These are phyloP conservation scores for Eumeta japonica DNA, from an alignment of 1,140 invertebrate species.

Conservation along the genomic window DNA sequence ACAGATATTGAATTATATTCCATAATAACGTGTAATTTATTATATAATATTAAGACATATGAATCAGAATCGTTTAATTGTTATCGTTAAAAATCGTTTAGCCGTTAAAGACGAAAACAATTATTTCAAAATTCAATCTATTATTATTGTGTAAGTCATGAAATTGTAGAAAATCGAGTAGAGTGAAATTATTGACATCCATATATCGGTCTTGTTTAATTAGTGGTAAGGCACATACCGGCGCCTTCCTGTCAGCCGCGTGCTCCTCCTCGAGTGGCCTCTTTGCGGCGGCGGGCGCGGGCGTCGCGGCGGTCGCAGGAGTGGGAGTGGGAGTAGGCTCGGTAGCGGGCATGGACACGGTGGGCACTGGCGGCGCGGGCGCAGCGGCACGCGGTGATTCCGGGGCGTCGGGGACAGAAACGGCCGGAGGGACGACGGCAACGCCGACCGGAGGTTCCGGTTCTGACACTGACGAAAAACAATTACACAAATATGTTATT, in stretches of 20 bases:
- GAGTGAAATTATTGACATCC: neutral
- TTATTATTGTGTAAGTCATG: neutral
- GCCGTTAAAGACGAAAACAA: too few species aligned
- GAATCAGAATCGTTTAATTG: too few species aligned
- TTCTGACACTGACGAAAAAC: constrained; percentile 27
- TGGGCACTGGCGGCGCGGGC: constrained; percentile 60
- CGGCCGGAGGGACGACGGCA: constrained; percentile 3
- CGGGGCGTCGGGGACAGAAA: constrained; percentile 28
- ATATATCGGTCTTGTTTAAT: neutral
- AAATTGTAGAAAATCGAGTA: neutral
- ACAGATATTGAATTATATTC: too few species aligned
- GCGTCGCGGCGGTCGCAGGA: constrained; percentile 58
- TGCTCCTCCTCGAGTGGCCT: constrained; percentile 31
- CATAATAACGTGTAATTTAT: too few species aligned
- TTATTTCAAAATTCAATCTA: too few species aligned
- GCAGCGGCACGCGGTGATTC: constrained; percentile 67
- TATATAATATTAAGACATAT: too few species aligned
- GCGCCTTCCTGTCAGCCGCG: constrained; percentile 45
- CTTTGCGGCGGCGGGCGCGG: constrained; percentile 40
- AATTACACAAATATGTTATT: neutral
- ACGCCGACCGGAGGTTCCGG: constrained; percentile 13
- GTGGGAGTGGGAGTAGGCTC: constrained; percentile 55
- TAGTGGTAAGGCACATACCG: constrained; percentile 31
- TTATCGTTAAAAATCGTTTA: too few species aligned
- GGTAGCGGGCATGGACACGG: constrained; percentile 57